phyloP scores from a whole-genome alignment of 2,113 vertebrate species.

The Gulo gulo region DNA sequence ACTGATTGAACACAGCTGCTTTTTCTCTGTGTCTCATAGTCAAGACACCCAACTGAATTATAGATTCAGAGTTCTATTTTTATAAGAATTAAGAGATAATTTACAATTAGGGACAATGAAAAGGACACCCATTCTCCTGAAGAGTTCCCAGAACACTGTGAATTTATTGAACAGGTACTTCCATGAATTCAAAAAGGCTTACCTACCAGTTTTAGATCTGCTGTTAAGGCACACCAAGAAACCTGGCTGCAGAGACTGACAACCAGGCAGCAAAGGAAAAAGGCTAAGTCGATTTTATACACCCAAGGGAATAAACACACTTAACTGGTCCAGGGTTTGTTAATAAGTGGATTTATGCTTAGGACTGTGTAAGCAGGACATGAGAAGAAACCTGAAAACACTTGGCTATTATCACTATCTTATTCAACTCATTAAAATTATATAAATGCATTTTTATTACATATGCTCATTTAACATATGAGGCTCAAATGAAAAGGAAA shows the following conservation, averaged over 20 bases:
- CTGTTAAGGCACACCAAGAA: background rate
- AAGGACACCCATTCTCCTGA: background rate
- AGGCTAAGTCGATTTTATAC: background rate
- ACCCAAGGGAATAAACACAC: background rate
- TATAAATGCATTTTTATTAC: background rate
- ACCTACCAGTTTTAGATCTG: background rate
- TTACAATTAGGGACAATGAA: slow-evolving; percentile 16
- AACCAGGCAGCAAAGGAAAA: background rate
- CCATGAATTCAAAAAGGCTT: background rate
- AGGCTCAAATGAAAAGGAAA: background rate
- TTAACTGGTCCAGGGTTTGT: background rate
- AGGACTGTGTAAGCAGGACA: background rate
- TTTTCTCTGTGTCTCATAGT: background rate
- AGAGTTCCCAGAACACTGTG: background rate
- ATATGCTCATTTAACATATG: background rate
- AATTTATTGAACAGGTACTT: background rate
- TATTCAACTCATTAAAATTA: background rate
- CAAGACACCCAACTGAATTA: background rate
- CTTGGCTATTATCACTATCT: background rate
- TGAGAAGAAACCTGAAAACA: background rate
- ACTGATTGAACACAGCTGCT: background rate
- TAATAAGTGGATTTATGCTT: background rate
- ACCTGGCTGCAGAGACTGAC: background rate
- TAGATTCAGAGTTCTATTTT: background rate
- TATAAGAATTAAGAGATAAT: slow-evolving; percentile 27